Evolutionary conservation across 2,113 vertebrate genomes (phyloP), one percentile per base, ranked within the genome.

Genomic region (Ceyx cyanopectus): DNA sequence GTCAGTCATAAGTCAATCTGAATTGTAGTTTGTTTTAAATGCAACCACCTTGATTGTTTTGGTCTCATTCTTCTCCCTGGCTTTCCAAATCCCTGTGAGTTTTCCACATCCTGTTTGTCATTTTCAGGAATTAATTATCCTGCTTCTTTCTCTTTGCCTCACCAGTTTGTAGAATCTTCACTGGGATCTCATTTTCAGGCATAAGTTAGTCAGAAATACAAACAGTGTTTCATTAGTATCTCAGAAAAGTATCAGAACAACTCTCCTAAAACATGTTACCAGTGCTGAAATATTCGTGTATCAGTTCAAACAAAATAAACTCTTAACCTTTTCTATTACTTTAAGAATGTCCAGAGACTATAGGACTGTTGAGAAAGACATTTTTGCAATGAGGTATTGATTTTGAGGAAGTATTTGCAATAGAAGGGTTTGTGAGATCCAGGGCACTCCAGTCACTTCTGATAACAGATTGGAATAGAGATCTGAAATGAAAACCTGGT

Each of bases 341-440:
- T 90, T 63, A 85, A 69, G 26, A 80, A 48, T 79, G 89, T 80
- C 50, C 69, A 68, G 26, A 89, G 41, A 82, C 69, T 63, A 70
- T 32, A 82, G 40, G 43, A 61, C 41, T 75, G 9, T 19, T 63
- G 85, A 22, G 23, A 87, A 95, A 89, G 46, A 62, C 13, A 19
- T 78, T 84, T 92, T 85, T 94, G 58, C 85, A 73, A 50, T 19
- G 32, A 90, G 20, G 29, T 87, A 95, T 95, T 70, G 93, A 94
- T 92, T 94, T 90, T 80, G 56, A 77, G 60, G 85, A 91, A 91
- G 27, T 70, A 90, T 91, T 91, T 83, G 34, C 63, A 85, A 70
- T 32, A 82, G 81, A 43, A 84, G 89, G 9, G 18, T 84, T 91
- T 92, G 45, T 82, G 75, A 94, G 63, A 73, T 66, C 67, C 67